Conservation (phyloP, 2,888 invertebrate genomes). For the Andrena marginata region DNA sequence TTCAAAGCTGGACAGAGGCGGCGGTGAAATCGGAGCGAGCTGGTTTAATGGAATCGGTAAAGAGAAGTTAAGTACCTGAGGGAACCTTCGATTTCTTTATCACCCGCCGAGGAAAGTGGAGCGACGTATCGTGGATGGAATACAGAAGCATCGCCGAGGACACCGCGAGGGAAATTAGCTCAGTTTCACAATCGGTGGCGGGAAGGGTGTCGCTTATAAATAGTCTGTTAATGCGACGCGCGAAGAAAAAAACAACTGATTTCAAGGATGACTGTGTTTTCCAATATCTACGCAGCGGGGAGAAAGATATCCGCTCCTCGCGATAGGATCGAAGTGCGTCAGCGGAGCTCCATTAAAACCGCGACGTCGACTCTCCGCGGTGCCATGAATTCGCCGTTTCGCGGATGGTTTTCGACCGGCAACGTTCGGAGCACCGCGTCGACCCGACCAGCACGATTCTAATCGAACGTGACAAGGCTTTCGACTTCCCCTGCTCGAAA, state of each 20-base stretch:
- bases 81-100: constrained; percentile 35
- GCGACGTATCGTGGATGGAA: constrained; percentile 29
- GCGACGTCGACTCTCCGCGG: background rate
- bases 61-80: background rate
- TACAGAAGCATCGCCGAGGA: constrained; percentile 26
- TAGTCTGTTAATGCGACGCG: constrained; percentile 44
- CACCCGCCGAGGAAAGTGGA: constrained; percentile 28
- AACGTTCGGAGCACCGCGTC: background rate
- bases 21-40: too few relatives aligned
- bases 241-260: constrained; percentile 21
- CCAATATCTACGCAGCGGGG: constrained; percentile 16
- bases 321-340: constrained; percentile 6
- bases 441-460: background rate
- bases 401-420: background rate
- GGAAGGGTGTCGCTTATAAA: constrained; percentile 58
- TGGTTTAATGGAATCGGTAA: too few relatives aligned
- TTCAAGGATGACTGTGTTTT: constrained; percentile 50
- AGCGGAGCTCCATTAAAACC: background rate
- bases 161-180: constrained; percentile 45
- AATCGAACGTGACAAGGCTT: background rate
- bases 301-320: background rate
- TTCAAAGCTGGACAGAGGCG: too few relatives aligned
- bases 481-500: background rate
- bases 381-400: background rate
- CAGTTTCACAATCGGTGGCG: constrained; percentile 41